Percentiles rank a stretch among this genome's conserved stretches.
phyloP scores from a whole-genome alignment of 2,888 invertebrate species.

The Arrhopalites spinosus region DNA sequence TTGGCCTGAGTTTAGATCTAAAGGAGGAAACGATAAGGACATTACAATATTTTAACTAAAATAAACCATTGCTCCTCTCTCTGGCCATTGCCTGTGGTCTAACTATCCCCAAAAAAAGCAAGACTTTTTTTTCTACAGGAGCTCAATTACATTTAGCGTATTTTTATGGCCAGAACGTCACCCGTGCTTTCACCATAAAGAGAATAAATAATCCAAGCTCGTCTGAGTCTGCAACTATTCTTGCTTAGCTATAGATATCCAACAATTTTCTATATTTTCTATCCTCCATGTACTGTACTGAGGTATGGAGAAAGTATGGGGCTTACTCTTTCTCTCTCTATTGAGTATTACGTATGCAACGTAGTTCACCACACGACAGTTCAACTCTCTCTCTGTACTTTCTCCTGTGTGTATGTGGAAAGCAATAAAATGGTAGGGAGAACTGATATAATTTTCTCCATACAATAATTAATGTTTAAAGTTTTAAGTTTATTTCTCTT shows the following conservation, averaged over 20 bases:
- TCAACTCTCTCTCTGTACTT: not conserved
- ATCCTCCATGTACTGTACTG: not conserved
- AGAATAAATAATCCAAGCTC: slow-evolving; percentile 20
- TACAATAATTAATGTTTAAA: slow-evolving; percentile 28
- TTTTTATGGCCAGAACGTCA: slow-evolving; percentile 23
- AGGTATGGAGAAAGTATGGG: not conserved
- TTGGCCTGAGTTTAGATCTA: too few species aligned
- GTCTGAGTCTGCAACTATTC: slow-evolving; percentile 6
- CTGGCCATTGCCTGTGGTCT: not conserved
- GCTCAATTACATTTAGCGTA: slow-evolving; percentile 17
- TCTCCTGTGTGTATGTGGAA: not conserved
- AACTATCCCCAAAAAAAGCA: not conserved
- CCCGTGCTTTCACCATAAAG: slow-evolving; percentile 14
- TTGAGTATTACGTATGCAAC: not conserved
- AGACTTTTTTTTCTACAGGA: slow-evolving; percentile 6
- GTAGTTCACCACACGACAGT: not conserved
- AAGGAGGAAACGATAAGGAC: not conserved
- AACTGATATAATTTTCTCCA: slow-evolving; percentile 15
- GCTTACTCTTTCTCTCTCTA: not conserved
- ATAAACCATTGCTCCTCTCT: not conserved
- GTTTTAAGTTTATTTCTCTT: slow-evolving; percentile 23
- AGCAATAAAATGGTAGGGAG: not conserved
- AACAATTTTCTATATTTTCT: slow-evolving; percentile 15
- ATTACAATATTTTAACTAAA: slow-evolving; percentile 7
- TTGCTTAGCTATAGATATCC: not conserved